Percentiles rank a stretch among this genome's conserved stretches.
phyloP scores from a whole-genome alignment of 2,797 vertebrate species.

The Labroides dimidiatus region DNA sequence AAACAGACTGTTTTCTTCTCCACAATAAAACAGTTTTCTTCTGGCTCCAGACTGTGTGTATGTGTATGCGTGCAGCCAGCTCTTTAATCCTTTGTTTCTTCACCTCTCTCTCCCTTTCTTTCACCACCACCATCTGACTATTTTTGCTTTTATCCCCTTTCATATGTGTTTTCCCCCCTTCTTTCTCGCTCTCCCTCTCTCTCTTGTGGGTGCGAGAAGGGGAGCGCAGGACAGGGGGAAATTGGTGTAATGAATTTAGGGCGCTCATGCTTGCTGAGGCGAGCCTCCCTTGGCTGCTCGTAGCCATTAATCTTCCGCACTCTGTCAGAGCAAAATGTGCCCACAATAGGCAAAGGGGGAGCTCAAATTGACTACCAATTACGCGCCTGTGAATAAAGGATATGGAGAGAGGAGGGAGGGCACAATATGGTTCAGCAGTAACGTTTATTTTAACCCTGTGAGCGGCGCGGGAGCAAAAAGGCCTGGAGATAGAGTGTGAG shows the following conservation, averaged over 20 bases:
- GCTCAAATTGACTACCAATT: slow-evolving; percentile 91
- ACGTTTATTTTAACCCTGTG: slow-evolving; percentile 86
- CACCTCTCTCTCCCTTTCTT: slow-evolving; percentile 55
- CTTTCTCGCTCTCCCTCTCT: slow-evolving; percentile 5
- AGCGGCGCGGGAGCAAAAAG: slow-evolving; percentile 66
- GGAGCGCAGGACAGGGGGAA: slow-evolving; percentile 85
- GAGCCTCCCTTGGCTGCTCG: slow-evolving; percentile 85
- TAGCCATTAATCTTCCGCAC: slow-evolving; percentile 91
- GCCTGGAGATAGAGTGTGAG: slow-evolving; percentile 62
- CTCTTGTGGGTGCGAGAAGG: slow-evolving; percentile 67
- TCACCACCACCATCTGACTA: slow-evolving; percentile 73
- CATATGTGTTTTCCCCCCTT: slow-evolving; percentile 45
- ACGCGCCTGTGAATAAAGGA: slow-evolving; percentile 90
- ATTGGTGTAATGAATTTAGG: slow-evolving; percentile 92
- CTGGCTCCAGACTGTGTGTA: slow-evolving; percentile 32
- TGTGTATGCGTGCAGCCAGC: slow-evolving; percentile 16
- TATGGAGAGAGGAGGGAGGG: slow-evolving; percentile 81
- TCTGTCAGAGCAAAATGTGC: slow-evolving; percentile 89
- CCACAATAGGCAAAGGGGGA: slow-evolving; percentile 88
- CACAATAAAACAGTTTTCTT: slow-evolving; percentile 19
- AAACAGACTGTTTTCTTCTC: slow-evolving; percentile 29
- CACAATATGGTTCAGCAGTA: slow-evolving; percentile 79
- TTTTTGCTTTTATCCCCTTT: slow-evolving; percentile 71
- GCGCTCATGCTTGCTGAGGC: slow-evolving; percentile 87
- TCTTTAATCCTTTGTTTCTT: slow-evolving; percentile 76